These are phyloP conservation scores for Polypedilum vanderplanki DNA, from an alignment of 1,140 invertebrate species.

Conservation along the genomic window DNA sequence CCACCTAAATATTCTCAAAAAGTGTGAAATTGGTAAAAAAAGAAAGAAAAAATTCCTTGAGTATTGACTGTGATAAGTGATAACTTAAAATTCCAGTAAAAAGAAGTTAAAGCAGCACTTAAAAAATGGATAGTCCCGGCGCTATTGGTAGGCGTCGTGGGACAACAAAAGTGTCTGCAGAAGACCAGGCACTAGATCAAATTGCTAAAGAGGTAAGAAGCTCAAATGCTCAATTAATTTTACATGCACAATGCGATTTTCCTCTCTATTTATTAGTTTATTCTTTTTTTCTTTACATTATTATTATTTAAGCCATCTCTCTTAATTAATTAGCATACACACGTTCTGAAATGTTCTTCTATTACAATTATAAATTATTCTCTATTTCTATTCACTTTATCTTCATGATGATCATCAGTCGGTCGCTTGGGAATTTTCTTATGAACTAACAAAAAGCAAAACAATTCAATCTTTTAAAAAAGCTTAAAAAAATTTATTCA, in stretches of 20 bases:
- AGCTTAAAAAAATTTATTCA: background rate
- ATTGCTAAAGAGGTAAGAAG: conserved; percentile 77
- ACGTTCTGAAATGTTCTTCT: background rate
- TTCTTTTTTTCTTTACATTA: background rate
- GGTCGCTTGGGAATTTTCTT: background rate
- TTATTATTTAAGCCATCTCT: background rate
- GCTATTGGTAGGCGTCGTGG: conserved; percentile 63
- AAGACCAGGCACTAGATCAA: conserved; percentile 82
- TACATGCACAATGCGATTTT: conserved; percentile 2
- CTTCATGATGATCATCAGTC: background rate
- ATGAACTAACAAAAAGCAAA: background rate
- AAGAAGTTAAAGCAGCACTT: background rate
- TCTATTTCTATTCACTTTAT: background rate
- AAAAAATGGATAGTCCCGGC: conserved; percentile 51
- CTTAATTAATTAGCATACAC: conserved; percentile 10
- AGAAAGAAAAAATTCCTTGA: background rate
- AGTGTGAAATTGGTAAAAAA: background rate
- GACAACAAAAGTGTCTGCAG: conserved; percentile 65
- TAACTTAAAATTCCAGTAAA: background rate
- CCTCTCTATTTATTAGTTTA: background rate
- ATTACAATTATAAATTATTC: background rate
- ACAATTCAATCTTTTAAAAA: background rate
- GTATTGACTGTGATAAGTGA: background rate
- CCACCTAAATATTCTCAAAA: background rate
- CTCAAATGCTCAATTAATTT: conserved; percentile 16